phyloP scores from a whole-genome alignment of 2,888 invertebrate species.

The Amphiduros pacificus region DNA sequence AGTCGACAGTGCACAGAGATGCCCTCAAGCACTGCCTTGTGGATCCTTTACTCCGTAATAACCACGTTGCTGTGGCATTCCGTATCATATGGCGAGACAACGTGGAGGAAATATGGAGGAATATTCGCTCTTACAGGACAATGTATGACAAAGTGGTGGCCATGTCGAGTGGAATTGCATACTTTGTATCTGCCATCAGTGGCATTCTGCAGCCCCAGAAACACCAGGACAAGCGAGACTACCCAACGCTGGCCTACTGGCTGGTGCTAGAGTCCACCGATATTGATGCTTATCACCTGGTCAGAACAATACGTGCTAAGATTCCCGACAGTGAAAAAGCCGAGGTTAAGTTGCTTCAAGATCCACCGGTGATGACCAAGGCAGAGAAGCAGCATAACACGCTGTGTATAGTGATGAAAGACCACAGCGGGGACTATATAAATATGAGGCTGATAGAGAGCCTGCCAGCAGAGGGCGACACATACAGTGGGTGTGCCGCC shows the following conservation, averaged over 20 bases:
- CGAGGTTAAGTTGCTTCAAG: constrained; percentile 2
- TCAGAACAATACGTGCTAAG: constrained; percentile 1
- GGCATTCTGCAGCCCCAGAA: constrained; percentile 9
- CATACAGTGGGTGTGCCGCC: too few species aligned
- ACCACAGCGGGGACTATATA: constrained; percentile 8
- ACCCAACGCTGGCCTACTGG: constrained; percentile 8
- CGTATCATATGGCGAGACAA: constrained; percentile 12
- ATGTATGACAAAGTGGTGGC: constrained; percentile 7
- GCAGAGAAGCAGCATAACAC: constrained; percentile 1
- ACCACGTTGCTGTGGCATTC: constrained; percentile 11
- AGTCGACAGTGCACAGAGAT: too few species aligned
- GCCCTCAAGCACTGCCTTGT: too few species aligned
- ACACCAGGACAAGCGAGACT: constrained; percentile 2
- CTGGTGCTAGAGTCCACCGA: constrained; percentile 1
- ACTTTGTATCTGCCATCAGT: constrained; percentile 10
- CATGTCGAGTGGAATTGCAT: constrained; percentile 1
- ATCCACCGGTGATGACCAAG: background rate
- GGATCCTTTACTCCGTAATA: too few species aligned
- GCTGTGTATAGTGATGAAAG: constrained; percentile 11
- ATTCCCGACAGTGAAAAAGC: constrained; percentile 6
- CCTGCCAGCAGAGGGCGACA: too few species aligned
- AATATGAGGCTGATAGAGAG: too few species aligned
- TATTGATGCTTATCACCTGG: constrained; percentile 1
- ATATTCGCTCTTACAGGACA: constrained; percentile 1
- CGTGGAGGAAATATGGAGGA: constrained; percentile 12